Evolutionary conservation across 2,888 invertebrate species (phyloP), one percentile per base, ranked within the genome.

Genomic region (Linnaemya tessellans): DNA sequence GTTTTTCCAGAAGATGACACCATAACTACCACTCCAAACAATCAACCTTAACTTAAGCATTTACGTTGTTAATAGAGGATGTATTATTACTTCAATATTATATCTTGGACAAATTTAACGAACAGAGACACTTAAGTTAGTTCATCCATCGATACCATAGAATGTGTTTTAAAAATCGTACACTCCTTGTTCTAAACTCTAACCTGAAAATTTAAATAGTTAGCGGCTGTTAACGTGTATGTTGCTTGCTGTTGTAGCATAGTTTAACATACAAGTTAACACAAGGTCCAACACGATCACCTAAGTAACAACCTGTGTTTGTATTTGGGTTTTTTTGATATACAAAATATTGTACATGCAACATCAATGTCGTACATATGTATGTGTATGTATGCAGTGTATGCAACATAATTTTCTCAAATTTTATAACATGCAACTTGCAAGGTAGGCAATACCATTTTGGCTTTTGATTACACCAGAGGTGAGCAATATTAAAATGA

Each of bases 151-250:
- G 43, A 43, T 77, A 20, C 30, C 41, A 54, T 18, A 20, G 54
- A 77, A 67, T 51, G 54, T 78, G 54, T 78, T 46, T 51, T 60
- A 60, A 25, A 67, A 60, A 68, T 60, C 38, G 51, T 78, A 84
- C 84, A 84, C 84, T 84, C 84, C 84, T 81, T 81, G 78, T 84
- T 84, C 84, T 84, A 81, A 84, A 84, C 81, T 81, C 64, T 80
- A 77, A 80, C 80, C 80, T 80, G 81, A 84, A 82, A 79, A 84
- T 70, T 81, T 78, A 74, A 81, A 84, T 84, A 84, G 84, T 84
- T 84, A 74, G 84, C 68, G 81, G 84, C 84, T 84, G 38, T 84
- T 64, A 41, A 70, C 35, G 64, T 81, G 46, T 56, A 38, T 64
- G 79, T 25, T 49, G 18, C 46, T 25, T 49, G 18, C 46, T 54